Evolutionary conservation across 1,140 invertebrate species (phyloP).

Genomic region (Leptinotarsa texana): DNA sequence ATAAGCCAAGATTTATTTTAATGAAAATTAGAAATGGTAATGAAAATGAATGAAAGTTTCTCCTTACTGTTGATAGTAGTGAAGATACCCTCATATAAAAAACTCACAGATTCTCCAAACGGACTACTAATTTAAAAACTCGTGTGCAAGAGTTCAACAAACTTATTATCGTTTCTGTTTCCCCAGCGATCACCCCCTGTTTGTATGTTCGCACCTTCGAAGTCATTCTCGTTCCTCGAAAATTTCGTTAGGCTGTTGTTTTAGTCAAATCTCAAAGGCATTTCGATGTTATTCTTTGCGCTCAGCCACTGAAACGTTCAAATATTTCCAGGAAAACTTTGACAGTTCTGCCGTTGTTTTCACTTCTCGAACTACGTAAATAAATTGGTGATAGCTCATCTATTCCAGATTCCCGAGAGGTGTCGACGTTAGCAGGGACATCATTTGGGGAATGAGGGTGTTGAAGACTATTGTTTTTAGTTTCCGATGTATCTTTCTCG

Average conservation of each 20-base stretch:
- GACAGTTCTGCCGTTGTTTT: conserved; percentile 22
- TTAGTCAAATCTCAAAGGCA: conserved; percentile 35
- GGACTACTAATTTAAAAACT: too few species aligned
- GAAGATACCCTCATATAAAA: too few species aligned
- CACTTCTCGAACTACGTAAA: conserved; percentile 7
- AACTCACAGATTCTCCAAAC: too few species aligned
- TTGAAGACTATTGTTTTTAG: conserved; percentile 7
- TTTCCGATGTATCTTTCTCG: neutral
- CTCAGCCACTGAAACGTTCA: conserved; percentile 22
- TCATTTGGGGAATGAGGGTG: neutral
- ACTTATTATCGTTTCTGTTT: neutral
- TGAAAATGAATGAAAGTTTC: too few species aligned
- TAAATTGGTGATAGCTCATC: conserved; percentile 31
- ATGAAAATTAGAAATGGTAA: too few species aligned
- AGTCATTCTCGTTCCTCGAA: neutral
- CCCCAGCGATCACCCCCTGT: neutral
- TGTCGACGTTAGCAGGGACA: neutral
- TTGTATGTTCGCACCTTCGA: neutral
- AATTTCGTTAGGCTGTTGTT: conserved; percentile 30
- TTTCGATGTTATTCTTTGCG: conserved; percentile 28
- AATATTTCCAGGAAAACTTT: conserved; percentile 25
- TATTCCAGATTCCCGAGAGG: conserved; percentile 14
- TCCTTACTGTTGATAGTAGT: too few species aligned
- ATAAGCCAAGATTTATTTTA: too few species aligned
- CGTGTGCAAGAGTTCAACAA: neutral